Evolutionary conservation across 2,888 invertebrate genomes (phyloP).

Genomic region (Netelia fuscicornis): DNA sequence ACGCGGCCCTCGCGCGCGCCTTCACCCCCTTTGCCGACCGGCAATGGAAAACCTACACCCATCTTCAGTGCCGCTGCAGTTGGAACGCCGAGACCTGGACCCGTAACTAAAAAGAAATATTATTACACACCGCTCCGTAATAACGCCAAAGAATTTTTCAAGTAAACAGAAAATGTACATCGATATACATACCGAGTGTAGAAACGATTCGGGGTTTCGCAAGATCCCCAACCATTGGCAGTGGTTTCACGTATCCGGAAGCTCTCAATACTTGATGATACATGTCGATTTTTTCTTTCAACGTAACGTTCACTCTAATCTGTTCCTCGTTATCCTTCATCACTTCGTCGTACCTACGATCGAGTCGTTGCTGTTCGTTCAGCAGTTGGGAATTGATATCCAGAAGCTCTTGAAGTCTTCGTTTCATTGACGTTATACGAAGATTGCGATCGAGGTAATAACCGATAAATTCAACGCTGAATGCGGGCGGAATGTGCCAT

Average conservation of each 20-base stretch:
- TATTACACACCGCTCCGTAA: neutral
- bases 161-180: neutral
- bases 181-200: constrained; percentile 76
- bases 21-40: constrained; percentile 89
- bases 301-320: constrained; percentile 86
- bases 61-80: constrained; percentile 94
- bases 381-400: constrained; percentile 91
- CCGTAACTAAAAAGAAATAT: constrained; percentile 65
- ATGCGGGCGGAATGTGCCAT: constrained; percentile 97
- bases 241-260: constrained; percentile 80
- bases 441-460: constrained; percentile 96
- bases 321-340: constrained; percentile 89
- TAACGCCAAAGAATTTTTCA: neutral
- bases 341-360: constrained; percentile 92
- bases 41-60: constrained; percentile 94
- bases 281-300: constrained; percentile 86
- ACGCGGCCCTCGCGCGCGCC: constrained; percentile 90
- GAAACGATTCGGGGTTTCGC: constrained; percentile 79
- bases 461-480: constrained; percentile 97
- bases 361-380: constrained; percentile 91
- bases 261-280: constrained; percentile 81
- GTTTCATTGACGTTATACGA: constrained; percentile 92
- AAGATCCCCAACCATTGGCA: constrained; percentile 79
- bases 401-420: constrained; percentile 91
- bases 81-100: constrained; percentile 88